Evolutionary conservation across 2,797 vertebrate genomes (phyloP).

Genomic region (Champsocephalus esox): DNA sequence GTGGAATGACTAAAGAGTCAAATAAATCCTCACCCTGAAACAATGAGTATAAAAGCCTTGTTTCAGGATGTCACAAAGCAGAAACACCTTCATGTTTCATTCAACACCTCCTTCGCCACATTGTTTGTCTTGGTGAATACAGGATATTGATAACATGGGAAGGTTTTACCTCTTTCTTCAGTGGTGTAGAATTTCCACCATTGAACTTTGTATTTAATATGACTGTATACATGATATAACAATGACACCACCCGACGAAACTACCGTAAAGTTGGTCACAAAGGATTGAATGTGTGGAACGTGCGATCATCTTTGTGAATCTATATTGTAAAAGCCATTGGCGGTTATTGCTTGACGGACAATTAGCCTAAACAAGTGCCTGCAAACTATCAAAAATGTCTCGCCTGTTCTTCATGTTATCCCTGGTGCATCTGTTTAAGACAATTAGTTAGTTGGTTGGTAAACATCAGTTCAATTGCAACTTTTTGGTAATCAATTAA

Average conservation of each 20-base stretch:
- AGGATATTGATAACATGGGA: not conserved
- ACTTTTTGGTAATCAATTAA: too few species aligned
- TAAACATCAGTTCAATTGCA: too few species aligned
- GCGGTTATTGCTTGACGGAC: not conserved
- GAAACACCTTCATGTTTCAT: constrained; percentile 1
- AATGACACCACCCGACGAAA: not conserved
- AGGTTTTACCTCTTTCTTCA: not conserved
- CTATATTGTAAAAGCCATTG: not conserved
- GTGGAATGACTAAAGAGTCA: not conserved
- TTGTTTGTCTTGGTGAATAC: constrained; percentile 1
- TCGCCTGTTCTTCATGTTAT: not conserved
- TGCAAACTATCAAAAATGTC: constrained; percentile 2
- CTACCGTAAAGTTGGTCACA: not conserved
- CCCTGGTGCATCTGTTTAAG: not conserved
- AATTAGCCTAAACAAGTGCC: not conserved
- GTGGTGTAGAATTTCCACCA: not conserved
- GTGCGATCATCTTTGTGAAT: not conserved
- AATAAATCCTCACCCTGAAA: not conserved
- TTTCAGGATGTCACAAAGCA: not conserved
- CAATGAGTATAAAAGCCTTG: not conserved
- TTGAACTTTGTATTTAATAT: not conserved
- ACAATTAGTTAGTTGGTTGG: too few species aligned
- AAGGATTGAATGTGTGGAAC: not conserved
- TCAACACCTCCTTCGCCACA: not conserved
- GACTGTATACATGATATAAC: not conserved